Evolutionary conservation across 1,140 invertebrate genomes (phyloP).

Genomic region (Chymomyza costata): DNA sequence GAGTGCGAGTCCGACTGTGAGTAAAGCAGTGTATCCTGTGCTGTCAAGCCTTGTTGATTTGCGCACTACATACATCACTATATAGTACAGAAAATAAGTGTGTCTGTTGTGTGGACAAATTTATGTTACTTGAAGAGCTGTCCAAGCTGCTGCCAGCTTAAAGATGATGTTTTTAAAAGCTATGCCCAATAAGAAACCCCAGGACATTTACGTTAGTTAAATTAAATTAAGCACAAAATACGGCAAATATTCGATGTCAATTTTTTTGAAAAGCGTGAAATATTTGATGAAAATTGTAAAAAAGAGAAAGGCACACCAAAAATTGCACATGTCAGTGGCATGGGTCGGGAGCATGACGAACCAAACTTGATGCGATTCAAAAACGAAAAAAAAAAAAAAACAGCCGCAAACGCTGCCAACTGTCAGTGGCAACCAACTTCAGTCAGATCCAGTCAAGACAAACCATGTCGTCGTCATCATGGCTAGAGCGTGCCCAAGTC

Average conservation of each 20-base stretch:
- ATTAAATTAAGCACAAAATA: slow-evolving; percentile 32
- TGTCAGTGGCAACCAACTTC: slow-evolving; percentile 69
- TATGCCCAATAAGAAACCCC: slow-evolving; percentile 14
- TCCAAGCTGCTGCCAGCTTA: too few relatives aligned
- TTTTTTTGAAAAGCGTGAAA: slow-evolving; percentile 66
- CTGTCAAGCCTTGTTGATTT: slow-evolving; percentile 42
- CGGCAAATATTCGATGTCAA: too few relatives aligned
- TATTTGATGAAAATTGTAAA: slow-evolving; percentile 39
- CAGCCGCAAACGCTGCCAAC: too few relatives aligned
- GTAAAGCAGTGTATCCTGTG: slow-evolving; percentile 32
- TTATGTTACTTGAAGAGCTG: too few relatives aligned
- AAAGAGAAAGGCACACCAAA: slow-evolving; percentile 24
- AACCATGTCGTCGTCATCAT: background rate
- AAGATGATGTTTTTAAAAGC: too few relatives aligned
- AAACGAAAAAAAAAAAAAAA: too few relatives aligned
- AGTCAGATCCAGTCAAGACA: too few relatives aligned
- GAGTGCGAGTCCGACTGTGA: slow-evolving; percentile 4
- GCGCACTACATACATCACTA: slow-evolving; percentile 57
- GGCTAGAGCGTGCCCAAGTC: slow-evolving; percentile 28
- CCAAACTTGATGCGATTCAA: slow-evolving; percentile 61
- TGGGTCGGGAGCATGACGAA: slow-evolving; percentile 44
- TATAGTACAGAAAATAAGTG: background rate
- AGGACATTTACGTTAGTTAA: slow-evolving; percentile 49
- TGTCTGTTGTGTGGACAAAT: too few relatives aligned
- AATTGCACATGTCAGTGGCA: slow-evolving; percentile 58